Evolutionary conservation across 2,888 invertebrate species (phyloP), one percentile per base, ranked within the genome.

Genomic region (Agriotes lineatus): DNA sequence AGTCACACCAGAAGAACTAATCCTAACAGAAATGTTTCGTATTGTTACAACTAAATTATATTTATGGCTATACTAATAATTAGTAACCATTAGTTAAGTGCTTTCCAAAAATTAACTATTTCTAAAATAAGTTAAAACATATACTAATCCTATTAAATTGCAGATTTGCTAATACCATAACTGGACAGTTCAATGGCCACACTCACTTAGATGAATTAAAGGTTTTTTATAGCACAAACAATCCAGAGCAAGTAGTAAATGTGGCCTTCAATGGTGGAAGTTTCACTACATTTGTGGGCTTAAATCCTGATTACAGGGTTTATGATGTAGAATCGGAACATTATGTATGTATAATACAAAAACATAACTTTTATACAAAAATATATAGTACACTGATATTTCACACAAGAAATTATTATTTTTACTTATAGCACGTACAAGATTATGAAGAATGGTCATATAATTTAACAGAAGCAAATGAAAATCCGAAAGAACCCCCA

Each of bases 111-210:
- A n/a, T n/a, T n/a, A n/a, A n/a, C n/a, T n/a, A n/a, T n/a, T n/a
- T n/a, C n/a, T n/a, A n/a, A n/a, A n/a, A n/a, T n/a, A n/a, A n/a
- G n/a, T n/a, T n/a, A n/a, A 7, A 6, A 12, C 4, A 39, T 39
- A 2, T 14, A 14, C 12, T 42, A 3, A 2, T 10, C 16, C 16
- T 42, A 14, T 42, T 2, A 3, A 18, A 48, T 22, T 48, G 7
- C 19, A 90, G 95, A 82, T 96, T 92, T 81, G 88, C 91, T 14
- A 86, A 88, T 37, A 93, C 90, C 19, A 92, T 96, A 58, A 87
- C 87, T 1, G 95, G 90, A 0, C 93, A 95, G 82, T 96, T 96
- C 82, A 94, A 91, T 78, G 96, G 95, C 0, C 95, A 96, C 81
- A 91, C 91, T 0, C 95, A 96, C 79, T 87, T 87, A 0, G 95